Conservation (phyloP, 2,888 invertebrate species). For the Lasioglossum calceatum region DNA sequence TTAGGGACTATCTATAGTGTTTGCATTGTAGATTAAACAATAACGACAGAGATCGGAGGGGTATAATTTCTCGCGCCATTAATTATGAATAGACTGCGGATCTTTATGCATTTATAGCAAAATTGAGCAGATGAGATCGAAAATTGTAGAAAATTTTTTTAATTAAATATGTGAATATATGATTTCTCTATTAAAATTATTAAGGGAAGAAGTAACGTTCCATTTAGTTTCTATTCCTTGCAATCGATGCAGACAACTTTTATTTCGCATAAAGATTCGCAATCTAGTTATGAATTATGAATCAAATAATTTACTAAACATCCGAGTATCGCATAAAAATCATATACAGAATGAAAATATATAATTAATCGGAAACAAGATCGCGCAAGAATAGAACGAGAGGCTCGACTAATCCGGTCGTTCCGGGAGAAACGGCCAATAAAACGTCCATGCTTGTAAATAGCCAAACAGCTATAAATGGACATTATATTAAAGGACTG, state of each 20-base stretch:
- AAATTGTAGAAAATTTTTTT: too few relatives aligned
- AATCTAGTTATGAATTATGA: background rate
- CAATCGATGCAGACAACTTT: too few relatives aligned
- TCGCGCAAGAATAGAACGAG: background rate
- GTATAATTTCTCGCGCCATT: background rate
- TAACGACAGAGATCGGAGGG: background rate
- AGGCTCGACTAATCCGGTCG: conserved; percentile 33
- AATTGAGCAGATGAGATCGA: too few relatives aligned
- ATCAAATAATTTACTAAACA: too few relatives aligned
- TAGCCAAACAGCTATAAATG: conserved; percentile 72
- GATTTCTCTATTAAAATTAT: too few relatives aligned
- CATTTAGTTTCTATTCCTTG: too few relatives aligned
- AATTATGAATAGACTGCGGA: background rate
- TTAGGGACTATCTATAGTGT: background rate
- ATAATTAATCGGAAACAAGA: conserved; percentile 37
- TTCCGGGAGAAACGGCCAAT: conserved; percentile 63
- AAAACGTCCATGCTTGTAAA: conserved; percentile 66
- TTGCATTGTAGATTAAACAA: background rate
- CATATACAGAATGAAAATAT: too few relatives aligned
- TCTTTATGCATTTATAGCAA: too few relatives aligned
- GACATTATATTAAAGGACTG: conserved; percentile 67
- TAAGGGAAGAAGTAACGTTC: too few relatives aligned
- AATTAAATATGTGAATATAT: too few relatives aligned
- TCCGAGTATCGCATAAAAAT: too few relatives aligned
- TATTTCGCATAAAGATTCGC: too few relatives aligned